Evolutionary conservation across 1,140 invertebrate species (phyloP).

Genomic region (Lucilia cuprina): DNA sequence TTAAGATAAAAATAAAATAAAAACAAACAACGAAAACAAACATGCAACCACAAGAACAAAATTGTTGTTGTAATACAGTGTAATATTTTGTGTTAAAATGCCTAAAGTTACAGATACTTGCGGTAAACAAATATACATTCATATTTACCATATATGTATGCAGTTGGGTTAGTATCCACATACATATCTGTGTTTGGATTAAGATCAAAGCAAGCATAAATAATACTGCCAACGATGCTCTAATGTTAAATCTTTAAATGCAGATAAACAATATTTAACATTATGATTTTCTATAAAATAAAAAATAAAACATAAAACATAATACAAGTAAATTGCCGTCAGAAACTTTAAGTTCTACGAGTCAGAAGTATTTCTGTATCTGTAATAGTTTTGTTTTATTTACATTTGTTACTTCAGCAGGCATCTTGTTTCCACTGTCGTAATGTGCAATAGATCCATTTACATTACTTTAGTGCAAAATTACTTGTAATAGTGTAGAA

Average conservation of each 20-base stretch:
- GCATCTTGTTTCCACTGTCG: no score
- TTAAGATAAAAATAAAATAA: neutral
- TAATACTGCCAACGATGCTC: neutral
- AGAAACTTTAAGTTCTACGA: no score
- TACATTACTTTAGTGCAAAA: no score
- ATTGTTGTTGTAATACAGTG: neutral
- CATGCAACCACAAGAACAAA: neutral
- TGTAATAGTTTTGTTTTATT: neutral
- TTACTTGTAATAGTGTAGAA: no score
- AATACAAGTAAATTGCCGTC: no score
- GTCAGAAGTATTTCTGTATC: neutral
- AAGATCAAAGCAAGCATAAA: conserved; percentile 9
- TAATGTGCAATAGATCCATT: no score
- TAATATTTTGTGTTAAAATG: neutral
- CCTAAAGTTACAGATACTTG: neutral
- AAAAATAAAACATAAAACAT: no score
- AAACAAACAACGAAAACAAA: neutral
- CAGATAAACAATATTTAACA: neutral
- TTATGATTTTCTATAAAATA: neutral
- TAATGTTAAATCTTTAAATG: neutral
- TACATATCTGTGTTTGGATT: neutral
- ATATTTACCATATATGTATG: no score
- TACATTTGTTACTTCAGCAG: neutral
- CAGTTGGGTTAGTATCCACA: neutral
- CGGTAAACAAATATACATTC: neutral